Percentiles rank a stretch among this genome's conserved stretches.
These are phyloP conservation scores for Oreortyx pictus DNA, from an alignment of 2,797 vertebrate species.

Conservation along the genomic window DNA sequence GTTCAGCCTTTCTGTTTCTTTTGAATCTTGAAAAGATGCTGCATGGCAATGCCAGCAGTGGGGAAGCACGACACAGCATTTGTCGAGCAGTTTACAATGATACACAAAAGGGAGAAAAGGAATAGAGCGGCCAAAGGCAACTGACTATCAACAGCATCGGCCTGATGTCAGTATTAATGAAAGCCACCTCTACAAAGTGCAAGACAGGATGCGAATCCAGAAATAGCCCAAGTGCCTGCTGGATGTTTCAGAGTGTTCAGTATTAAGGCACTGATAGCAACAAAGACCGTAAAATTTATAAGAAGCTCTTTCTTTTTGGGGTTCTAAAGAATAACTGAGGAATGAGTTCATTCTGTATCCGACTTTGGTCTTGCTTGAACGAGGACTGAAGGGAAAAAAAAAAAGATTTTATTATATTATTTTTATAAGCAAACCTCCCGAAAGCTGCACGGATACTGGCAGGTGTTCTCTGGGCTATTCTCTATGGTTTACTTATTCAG, in stretches of 20 bases:
- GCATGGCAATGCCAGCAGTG: neutral
- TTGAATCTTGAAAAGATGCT: slow-evolving; percentile 12
- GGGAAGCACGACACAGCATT: neutral
- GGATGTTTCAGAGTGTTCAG: neutral
- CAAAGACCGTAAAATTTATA: neutral
- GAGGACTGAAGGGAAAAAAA: neutral
- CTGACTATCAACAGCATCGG: neutral
- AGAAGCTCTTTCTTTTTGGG: rapidly evolving
- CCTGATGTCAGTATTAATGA: slow-evolving; percentile 1
- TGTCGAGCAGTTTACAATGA: neutral
- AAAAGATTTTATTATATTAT: neutral
- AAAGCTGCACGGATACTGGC: neutral
- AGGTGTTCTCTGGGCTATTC: neutral
- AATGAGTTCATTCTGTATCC: neutral
- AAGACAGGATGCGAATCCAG: neutral
- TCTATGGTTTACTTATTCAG: slow-evolving; percentile 30
- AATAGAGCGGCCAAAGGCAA: neutral
- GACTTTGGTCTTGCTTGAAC: neutral
- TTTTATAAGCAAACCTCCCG: neutral
- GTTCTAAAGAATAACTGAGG: neutral
- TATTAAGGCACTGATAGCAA: neutral
- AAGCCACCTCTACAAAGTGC: neutral
- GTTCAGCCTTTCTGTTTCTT: neutral
- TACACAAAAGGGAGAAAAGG: neutral
- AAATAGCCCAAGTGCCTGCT: neutral